A percentile compares a stretch with the other conserved stretches of the same genome.
Conservation (phyloP, 1,140 invertebrate species). For the Aphelinus atriplicis region DNA sequence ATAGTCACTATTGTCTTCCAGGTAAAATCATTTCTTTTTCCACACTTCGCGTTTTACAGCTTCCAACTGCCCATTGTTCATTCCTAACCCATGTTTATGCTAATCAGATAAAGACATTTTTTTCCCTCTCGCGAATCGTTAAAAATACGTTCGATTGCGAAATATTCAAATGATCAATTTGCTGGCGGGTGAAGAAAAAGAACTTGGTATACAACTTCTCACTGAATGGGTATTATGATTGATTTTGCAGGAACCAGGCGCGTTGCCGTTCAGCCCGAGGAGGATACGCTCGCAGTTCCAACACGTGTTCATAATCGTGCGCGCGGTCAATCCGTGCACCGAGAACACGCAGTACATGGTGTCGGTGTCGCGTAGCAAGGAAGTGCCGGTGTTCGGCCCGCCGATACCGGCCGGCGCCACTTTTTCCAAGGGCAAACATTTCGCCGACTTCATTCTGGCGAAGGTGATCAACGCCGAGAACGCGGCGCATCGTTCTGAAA, state of each 20-base stretch:
- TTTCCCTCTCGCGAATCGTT: no score
- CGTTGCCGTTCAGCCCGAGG: slow-evolving; percentile 90
- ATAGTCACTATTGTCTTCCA: slow-evolving; percentile 98
- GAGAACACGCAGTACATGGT: slow-evolving; percentile 92
- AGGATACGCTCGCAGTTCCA: slow-evolving; percentile 96
- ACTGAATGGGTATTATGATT: no score
- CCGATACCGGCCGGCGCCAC: slow-evolving; percentile 85
- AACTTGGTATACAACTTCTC: no score
- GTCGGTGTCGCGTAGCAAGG: slow-evolving; percentile 92
- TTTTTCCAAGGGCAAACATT: slow-evolving; percentile 88
- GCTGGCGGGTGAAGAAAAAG: no score
- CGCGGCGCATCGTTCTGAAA: slow-evolving; percentile 93
- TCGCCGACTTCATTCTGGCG: slow-evolving; percentile 92
- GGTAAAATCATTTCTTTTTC: slow-evolving; percentile 43
- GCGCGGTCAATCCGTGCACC: slow-evolving; percentile 89
- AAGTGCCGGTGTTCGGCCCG: slow-evolving; percentile 95
- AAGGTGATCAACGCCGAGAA: slow-evolving; percentile 99
- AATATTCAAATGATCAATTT: no score
- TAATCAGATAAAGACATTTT: no score
- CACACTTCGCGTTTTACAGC: neutral
- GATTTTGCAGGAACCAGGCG: slow-evolving; percentile 80
- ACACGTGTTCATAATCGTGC: slow-evolving; percentile 96
- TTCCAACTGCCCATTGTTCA: no score
- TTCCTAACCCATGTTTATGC: no score
- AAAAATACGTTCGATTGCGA: no score